phyloP scores from a whole-genome alignment of 2,797 vertebrate genomes.

The Paguma larvata region DNA sequence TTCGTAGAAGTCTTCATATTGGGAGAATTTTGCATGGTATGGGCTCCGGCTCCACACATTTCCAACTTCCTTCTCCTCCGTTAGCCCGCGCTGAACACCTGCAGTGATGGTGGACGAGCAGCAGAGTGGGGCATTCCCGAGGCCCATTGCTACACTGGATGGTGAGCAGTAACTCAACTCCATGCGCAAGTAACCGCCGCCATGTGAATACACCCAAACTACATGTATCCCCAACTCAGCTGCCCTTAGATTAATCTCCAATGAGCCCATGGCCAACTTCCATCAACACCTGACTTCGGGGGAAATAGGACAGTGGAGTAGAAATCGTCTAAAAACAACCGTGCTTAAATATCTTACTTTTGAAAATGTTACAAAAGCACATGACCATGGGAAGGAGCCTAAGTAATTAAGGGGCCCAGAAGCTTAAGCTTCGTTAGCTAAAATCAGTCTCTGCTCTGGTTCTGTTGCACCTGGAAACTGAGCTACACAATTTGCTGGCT shows the following conservation, averaged over 20 bases:
- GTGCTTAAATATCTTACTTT: background rate
- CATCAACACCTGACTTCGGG: background rate
- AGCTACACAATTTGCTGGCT: background rate
- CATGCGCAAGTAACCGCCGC: background rate
- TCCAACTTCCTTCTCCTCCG: background rate
- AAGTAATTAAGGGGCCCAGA: background rate
- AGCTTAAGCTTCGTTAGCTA: background rate
- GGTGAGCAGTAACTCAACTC: background rate
- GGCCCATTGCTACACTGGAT: rapidly evolving
- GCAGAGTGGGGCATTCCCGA: background rate
- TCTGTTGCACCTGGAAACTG: background rate
- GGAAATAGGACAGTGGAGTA: background rate
- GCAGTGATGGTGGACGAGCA: rapidly evolving
- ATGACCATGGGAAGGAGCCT: background rate
- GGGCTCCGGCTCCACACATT: background rate
- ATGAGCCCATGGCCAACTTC: background rate
- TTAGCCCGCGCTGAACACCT: background rate
- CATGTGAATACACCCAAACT: background rate
- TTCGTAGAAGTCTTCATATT: background rate
- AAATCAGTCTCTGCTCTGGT: background rate
- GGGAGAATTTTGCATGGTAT: background rate
- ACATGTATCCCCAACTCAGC: background rate
- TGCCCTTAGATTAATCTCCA: background rate
- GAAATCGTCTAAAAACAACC: background rate
- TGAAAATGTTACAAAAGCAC: background rate